Percentiles rank a stretch among this genome's conserved stretches.
phyloP scores from a whole-genome alignment of 2,797 vertebrate species.

The Erithacus rubecula region DNA sequence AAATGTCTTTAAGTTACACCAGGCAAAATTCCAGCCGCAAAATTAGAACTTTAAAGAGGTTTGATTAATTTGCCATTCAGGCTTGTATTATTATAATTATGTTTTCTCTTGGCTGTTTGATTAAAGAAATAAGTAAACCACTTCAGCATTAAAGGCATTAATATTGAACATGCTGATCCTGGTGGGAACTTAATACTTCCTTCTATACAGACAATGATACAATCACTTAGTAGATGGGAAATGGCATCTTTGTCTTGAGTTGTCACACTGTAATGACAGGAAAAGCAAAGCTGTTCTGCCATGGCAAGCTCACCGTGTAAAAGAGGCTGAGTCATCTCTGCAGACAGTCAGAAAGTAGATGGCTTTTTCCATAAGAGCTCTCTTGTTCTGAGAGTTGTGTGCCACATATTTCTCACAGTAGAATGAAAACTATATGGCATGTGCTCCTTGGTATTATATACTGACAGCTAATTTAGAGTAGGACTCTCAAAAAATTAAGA shows the following conservation, averaged over 20 bases:
- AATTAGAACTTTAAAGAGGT: slow-evolving; percentile 20
- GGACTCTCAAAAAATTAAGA: not conserved
- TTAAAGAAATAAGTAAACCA: slow-evolving; percentile 32
- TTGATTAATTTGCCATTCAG: slow-evolving; percentile 40
- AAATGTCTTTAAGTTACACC: not conserved
- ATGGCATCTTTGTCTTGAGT: not conserved
- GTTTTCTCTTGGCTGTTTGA: slow-evolving; percentile 30
- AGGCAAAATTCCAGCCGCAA: slow-evolving; percentile 19
- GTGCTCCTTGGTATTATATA: not conserved
- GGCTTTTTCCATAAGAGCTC: not conserved
- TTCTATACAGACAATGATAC: not conserved
- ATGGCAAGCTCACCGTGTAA: not conserved
- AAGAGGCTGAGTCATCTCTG: not conserved
- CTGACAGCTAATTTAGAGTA: not conserved
- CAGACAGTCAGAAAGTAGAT: not conserved
- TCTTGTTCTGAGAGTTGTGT: not conserved
- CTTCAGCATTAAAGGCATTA: not conserved
- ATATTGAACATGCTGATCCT: not conserved
- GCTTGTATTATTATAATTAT: not conserved
- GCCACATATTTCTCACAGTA: not conserved
- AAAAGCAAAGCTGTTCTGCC: not conserved
- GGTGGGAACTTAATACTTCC: not conserved
- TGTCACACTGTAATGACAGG: not conserved
- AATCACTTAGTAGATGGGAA: not conserved
- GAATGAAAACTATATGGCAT: not conserved